Evolutionary conservation across 2,113 vertebrate species (phyloP).

Genomic region (Entosphenus tridentatus): DNA sequence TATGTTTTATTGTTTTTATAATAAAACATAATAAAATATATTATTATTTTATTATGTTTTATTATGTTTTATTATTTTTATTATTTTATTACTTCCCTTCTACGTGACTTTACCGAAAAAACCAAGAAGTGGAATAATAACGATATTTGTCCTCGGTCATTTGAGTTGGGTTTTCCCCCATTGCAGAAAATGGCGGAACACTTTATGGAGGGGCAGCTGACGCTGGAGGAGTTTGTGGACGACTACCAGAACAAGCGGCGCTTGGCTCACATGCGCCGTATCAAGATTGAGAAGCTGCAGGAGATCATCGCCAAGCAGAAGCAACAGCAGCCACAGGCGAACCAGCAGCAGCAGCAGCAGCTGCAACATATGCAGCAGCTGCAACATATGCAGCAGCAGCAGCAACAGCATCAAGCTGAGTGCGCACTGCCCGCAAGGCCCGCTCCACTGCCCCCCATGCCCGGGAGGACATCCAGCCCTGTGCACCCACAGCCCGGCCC

Average conservation of each 20-base stretch:
- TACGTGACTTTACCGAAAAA: no score
- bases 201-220: slow-evolving; percentile 50
- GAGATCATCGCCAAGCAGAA: slow-evolving; percentile 27
- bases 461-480: slow-evolving; percentile 17
- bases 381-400: not conserved
- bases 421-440: not conserved
- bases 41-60: no score
- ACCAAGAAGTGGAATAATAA: no score
- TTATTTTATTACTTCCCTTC: no score
- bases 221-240: slow-evolving; percentile 55
- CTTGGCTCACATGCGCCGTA: slow-evolving; percentile 48
- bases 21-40: no score
- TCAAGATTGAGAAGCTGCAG: slow-evolving; percentile 68
- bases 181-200: slow-evolving; percentile 47
- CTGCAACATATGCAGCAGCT: slow-evolving; percentile 11
- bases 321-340: slow-evolving; percentile 15
- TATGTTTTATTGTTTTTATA: no score
- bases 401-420: not conserved
- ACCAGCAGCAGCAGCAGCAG: slow-evolving; percentile 7
- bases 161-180: accelerated
- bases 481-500: slow-evolving; percentile 22
- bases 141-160: not conserved
- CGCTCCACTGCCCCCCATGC: slow-evolving; percentile 11
- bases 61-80: no score
- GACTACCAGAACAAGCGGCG: slow-evolving; percentile 37